Evolutionary conservation across 53 echinoderm and acorn worm genomes (phyloP).

Genomic region (Antedon mediterranea): DNA sequence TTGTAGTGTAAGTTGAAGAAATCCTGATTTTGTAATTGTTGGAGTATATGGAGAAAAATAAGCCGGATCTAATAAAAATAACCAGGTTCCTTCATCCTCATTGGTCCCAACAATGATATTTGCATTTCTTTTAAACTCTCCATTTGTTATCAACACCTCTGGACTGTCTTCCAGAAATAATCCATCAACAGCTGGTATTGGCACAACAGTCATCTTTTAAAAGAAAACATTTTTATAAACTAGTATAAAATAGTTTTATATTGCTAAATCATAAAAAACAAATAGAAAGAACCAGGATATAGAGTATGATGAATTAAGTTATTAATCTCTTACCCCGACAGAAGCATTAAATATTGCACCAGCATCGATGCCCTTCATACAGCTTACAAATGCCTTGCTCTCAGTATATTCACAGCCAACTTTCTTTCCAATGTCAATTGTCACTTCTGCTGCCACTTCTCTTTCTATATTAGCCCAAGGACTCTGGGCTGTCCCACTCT

Average conservation of each 20-base stretch:
- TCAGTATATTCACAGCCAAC: not conserved
- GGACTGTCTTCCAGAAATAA: conserved; percentile 52
- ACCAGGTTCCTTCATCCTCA: conserved; percentile 45
- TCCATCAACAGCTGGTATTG: conserved; percentile 39
- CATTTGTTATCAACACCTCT: conserved; percentile 31
- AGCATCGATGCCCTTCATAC: not conserved
- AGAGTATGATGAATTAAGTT: too few species aligned
- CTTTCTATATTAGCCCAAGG: not conserved
- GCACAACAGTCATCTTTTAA: too few species aligned
- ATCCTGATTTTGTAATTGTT: conserved; percentile 15
- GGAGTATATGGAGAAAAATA: conserved; percentile 15
- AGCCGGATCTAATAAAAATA: not conserved
- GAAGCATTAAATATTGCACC: not conserved
- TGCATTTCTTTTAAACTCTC: conserved; percentile 34
- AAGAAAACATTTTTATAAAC: too few species aligned
- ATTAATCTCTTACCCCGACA: not conserved
- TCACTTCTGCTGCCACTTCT: not conserved
- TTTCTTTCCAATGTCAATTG: not conserved
- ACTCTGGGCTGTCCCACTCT: not conserved
- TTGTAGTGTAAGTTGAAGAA: not conserved
- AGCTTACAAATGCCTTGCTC: not conserved
- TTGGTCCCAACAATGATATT: conserved; percentile 56
- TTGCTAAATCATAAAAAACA: too few species aligned
- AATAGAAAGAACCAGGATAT: too few species aligned
- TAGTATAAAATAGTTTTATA: too few species aligned